Evolutionary conservation across 2,797 vertebrate genomes (phyloP), one percentile per base, ranked within the genome.

Genomic region (Crocodylus rhombifer): DNA sequence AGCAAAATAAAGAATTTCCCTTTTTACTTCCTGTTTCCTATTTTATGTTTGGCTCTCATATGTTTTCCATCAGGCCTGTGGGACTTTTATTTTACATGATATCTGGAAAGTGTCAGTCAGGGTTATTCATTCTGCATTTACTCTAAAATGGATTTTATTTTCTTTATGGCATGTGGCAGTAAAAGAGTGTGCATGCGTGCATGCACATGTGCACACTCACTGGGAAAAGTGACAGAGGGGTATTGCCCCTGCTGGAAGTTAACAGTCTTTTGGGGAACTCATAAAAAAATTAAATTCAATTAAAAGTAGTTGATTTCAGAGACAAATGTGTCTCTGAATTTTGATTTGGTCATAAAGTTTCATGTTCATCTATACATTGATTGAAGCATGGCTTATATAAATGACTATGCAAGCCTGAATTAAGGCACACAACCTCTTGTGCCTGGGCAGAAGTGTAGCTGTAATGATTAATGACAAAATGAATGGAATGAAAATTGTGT

Each of bases 21-120:
- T 78, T 82, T 89, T 81, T 25, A 17, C 42, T 94, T 94, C 14
- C 57, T 79, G 65, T 12, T 25, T 71, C 20, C 42, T 28, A 65
- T 78, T 83, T 51, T 55, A 1, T 0, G 17, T 86, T 88, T 80
- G 42, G 15, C 28, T 7, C 78, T 63, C 79, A 84, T 77, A 73
- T 2, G 0, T 84, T 88, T 87, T 83, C 8, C 9, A 58, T 91
- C 14, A 16, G 21, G 89, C 25, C 51, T 30, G 51, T 1, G 4
- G 4, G 8, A 62, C 76, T 28, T 90, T 73, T 80, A 79, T 88
- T 93, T 92, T 77, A 63, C 73, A 86, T 81, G 30, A 63, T 86
- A 80, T 26, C 69, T 90, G 28, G 56, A 28, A 92, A 78, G 79
- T 88, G 28, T 55, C 23, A 51, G 75, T 73, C 15, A 89, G 82